Evolutionary conservation across 2,888 invertebrate species (phyloP), one percentile per base, ranked within the genome.

Genomic region (Thumatha senex): DNA sequence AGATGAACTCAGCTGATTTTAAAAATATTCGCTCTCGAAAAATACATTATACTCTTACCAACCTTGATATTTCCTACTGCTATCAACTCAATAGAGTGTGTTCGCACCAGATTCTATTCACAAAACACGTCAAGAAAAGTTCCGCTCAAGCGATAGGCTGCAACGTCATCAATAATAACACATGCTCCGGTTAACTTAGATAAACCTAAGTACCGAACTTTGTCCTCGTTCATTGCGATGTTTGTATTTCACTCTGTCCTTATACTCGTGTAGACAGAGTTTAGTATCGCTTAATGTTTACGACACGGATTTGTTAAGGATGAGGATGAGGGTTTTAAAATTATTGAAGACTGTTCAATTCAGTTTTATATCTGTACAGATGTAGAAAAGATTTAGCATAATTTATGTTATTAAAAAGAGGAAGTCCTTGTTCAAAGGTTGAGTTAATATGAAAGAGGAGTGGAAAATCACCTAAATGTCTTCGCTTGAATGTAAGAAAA

Each of bases 191-290:
- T 58, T 57, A 51, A 60, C 53, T 54, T 48, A 74, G 69, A 72
- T 74, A 74, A 71, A 66, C 60, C 56, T 34, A 48, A 40, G 51
- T 58, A 40, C 46, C 49, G 67, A 76, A 72, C 66, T 76, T 64
- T 55, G 38, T 40, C 34, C 48, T 45, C 52, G 51, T 52, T 56
- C 58, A 61, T 55, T 63, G 58, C 42, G 50, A 60, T 49, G 64
- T 64, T 59, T 63, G 62, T 68, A 58, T 60, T 52, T 56, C 52
- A 61, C 42, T 36, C 36, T 45, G 31, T 31, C 12, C 30, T 18
- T 48, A 11, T 42, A 38, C 10, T 12, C 0, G 11, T 38, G 2
- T 15, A 31, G 34, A 46, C 5, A 33, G 31, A 15, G 33, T 43
- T 33, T 43, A 34, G 42, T 43, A 33, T 34, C 33, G 24, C 13